A percentile compares a stretch with the other conserved stretches of the same genome.
These are phyloP conservation scores for Amiota mariae DNA, from an alignment of 2,888 invertebrate genomes.

Conservation along the genomic window DNA sequence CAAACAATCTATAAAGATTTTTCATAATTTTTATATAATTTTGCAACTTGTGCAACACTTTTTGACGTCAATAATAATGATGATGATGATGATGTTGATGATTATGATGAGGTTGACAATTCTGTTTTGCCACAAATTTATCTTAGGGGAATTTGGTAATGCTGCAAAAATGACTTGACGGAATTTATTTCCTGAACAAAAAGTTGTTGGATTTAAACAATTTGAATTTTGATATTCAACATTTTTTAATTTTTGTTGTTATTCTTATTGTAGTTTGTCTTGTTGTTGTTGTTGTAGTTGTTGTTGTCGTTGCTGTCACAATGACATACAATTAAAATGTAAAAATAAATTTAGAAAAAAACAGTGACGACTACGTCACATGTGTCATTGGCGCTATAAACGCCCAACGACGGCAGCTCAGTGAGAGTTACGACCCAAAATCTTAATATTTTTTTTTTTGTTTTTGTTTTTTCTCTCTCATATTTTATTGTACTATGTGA, in stretches of 20 bases:
- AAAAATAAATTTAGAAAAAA: constrained; percentile 1
- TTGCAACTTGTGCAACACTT: constrained; percentile 14
- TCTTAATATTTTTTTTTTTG: constrained; percentile 27
- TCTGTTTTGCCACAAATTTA: too few species aligned
- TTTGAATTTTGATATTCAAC: constrained; percentile 13
- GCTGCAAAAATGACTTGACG: constrained; percentile 17
- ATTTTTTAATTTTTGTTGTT: background rate
- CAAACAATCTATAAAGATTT: too few species aligned
- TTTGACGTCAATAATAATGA: background rate
- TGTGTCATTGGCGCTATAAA: constrained; percentile 58
- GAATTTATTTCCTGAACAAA: constrained; percentile 13
- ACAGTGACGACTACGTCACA: constrained; percentile 37
- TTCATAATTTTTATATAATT: background rate
- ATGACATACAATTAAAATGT: constrained; percentile 3
- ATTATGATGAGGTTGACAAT: too few species aligned
- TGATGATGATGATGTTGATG: too few species aligned
- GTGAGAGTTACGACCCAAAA: constrained; percentile 61
- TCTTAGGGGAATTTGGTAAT: constrained; percentile 10
- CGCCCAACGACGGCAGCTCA: constrained; percentile 39
- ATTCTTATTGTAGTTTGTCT: too few species aligned
- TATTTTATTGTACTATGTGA: background rate
- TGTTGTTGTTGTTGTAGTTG: too few species aligned
- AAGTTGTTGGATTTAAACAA: background rate
- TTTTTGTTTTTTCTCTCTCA: constrained; percentile 2
- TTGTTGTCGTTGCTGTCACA: background rate